Evolutionary conservation across 1,140 invertebrate genomes (phyloP).

Genomic region (Mesaphorura yosii): DNA sequence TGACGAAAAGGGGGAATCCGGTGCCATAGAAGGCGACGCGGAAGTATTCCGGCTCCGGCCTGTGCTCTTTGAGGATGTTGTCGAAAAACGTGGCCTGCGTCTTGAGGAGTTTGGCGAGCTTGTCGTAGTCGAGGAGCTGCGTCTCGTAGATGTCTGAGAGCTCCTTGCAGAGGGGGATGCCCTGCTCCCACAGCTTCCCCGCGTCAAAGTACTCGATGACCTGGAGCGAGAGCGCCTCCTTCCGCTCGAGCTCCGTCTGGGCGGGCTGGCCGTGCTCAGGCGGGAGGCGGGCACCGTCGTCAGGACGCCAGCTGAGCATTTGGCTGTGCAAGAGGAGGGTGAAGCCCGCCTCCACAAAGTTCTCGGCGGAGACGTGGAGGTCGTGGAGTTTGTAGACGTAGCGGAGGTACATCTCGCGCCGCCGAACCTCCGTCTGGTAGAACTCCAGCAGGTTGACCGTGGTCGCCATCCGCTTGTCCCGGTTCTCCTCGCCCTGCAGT

Average conservation of each 20-base stretch:
- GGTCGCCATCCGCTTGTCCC: conserved; percentile 90
- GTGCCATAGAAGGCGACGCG: conserved; percentile 90
- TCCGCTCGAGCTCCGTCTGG: conserved; percentile 69
- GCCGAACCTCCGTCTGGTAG: conserved; percentile 90
- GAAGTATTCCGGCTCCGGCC: conserved; percentile 92
- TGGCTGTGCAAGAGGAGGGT: conserved; percentile 88
- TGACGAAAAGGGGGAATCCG: conserved; percentile 83
- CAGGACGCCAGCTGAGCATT: conserved; percentile 73
- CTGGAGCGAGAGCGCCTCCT: conserved; percentile 80
- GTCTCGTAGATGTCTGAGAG: conserved; percentile 77
- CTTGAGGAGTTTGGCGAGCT: conserved; percentile 69
- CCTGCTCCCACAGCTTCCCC: conserved; percentile 94
- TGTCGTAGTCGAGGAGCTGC: conserved; percentile 78
- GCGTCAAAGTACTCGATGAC: conserved; percentile 89
- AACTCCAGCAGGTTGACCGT: conserved; percentile 96
- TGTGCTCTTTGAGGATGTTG: conserved; percentile 71
- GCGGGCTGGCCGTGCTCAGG: background rate
- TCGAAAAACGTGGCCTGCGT: conserved; percentile 80
- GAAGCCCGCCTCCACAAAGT: conserved; percentile 90
- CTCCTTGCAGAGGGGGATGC: conserved; percentile 84
- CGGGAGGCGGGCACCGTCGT: conserved; percentile 36
- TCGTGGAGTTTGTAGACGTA: conserved; percentile 96
- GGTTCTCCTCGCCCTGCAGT: conserved; percentile 80
- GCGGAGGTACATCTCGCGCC: conserved; percentile 90
- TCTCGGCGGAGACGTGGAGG: conserved; percentile 82